A percentile compares a stretch with the other conserved stretches of the same genome.
These are phyloP conservation scores for Alosa sapidissima DNA, from an alignment of 2,797 vertebrate genomes.

Conservation along the genomic window DNA sequence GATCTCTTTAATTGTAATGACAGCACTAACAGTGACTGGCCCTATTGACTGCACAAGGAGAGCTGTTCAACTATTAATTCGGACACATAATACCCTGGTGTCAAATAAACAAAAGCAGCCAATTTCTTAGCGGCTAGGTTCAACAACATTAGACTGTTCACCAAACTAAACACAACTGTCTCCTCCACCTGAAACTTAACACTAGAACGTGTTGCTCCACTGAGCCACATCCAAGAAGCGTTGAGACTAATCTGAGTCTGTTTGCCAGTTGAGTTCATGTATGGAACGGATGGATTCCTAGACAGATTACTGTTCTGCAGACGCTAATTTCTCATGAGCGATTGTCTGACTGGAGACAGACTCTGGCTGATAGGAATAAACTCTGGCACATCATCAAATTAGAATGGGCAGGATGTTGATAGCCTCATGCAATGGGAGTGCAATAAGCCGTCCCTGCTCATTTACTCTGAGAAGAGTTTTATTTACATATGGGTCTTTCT, in stretches of 20 bases:
- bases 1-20: slow-evolving; percentile 3
- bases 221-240: slow-evolving; percentile 14
- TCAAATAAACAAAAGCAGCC: slow-evolving; percentile 7
- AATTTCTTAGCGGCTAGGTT: slow-evolving; percentile 12
- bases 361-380: slow-evolving; percentile 47
- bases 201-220: background rate
- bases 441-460: slow-evolving; percentile 7
- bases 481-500: background rate
- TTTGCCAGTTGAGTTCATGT: slow-evolving; percentile 50
- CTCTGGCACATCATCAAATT: slow-evolving; percentile 44
- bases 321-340: slow-evolving; percentile 57
- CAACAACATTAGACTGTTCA: slow-evolving; percentile 12
- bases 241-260: slow-evolving; percentile 42
- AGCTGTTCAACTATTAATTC: slow-evolving; percentile 15
- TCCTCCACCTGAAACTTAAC: background rate
- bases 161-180: background rate
- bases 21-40: background rate
- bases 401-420: slow-evolving; percentile 34
- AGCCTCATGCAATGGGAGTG: slow-evolving; percentile 19
- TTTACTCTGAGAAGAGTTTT: background rate
- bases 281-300: slow-evolving; percentile 62
- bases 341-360: slow-evolving; percentile 57
- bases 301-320: slow-evolving; percentile 57
- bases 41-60: background rate
- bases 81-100: slow-evolving; percentile 4